Base-by-base conservation (phyloP, 64 coral and sea anemone species). In the Hydrozoanthus tunicans region DNA sequence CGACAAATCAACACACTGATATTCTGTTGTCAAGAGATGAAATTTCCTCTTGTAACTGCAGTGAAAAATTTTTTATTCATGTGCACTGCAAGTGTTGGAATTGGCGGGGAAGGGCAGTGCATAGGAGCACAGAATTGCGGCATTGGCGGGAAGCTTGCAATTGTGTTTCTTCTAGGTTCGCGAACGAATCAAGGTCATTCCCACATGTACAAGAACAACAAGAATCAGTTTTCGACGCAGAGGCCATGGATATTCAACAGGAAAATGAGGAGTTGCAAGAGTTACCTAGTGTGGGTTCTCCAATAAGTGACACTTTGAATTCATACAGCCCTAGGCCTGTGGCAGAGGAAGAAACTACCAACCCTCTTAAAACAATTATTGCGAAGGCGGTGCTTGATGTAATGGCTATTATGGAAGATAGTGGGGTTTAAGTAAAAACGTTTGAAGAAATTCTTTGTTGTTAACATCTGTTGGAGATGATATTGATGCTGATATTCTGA, bases 91-190 rank as follows among this genome's bases (percentile, higher is more conserved):
- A 85, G 10, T 85, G 81, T 85, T 85, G 4, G 81, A 67, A 85
- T 85, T 85, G 81, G 0, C 81, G 81, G 81, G 81, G 81, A 85
- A 85, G 81, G 62, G 81, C 81, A 24, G 81, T 85, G 81, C 81
- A 85, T 67, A 85, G 81, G 81, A 85, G 81, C 32, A 85, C 5
- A 85, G 81, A 85, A 68, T 85, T 85, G 60, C 81, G 62, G 81
- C 81, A 85, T 85, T 85, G 81, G 81, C 81, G 81, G 62, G 81
- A 85, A 85, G 81, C 81, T 85, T 85, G 81, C 61, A 85, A 59
- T 26, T 85, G 81, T 85, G 60, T 85, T 85, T 85, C 61, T 85
- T 85, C 81, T 68, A 85, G 81, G n/a, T 85, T 85, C 81, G 81
- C 81, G 25, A 68, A 85, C 81, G 81, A 84, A 85, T 85, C 81